These are phyloP conservation scores for Lithodes maja DNA, from an alignment of 2,888 invertebrate species.

Conservation along the genomic window DNA sequence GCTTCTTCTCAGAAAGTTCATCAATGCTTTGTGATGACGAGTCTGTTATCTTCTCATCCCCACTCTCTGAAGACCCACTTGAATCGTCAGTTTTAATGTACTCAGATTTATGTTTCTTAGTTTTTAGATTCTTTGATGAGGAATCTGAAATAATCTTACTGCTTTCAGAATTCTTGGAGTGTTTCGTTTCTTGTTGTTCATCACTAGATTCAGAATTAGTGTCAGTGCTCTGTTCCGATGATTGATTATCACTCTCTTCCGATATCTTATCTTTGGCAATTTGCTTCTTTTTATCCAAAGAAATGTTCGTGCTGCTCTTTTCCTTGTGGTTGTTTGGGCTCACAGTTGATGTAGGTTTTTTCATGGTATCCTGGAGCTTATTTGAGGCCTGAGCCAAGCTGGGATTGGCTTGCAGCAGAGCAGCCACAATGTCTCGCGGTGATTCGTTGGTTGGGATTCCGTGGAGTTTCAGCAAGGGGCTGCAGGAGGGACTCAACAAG, in stretches of 20 bases:
- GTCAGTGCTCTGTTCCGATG: not conserved
- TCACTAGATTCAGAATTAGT: not conserved
- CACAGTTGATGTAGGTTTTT: not conserved
- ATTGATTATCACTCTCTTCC: not conserved
- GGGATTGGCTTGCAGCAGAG: conserved; percentile 31
- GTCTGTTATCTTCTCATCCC: not conserved
- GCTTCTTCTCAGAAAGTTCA: not conserved
- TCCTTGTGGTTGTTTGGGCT: not conserved
- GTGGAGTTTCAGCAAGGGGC: conserved; percentile 23
- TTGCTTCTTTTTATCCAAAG: not conserved
- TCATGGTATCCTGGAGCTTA: not conserved
- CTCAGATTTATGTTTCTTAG: not conserved
- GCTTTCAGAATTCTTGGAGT: too few species aligned
- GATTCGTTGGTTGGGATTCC: conserved; percentile 45
- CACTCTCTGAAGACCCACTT: not conserved
- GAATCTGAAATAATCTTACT: not conserved
- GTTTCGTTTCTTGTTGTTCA: not conserved
- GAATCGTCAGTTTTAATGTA: conserved; percentile 8
- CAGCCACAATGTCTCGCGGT: conserved; percentile 46
- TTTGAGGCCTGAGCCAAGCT: not conserved
- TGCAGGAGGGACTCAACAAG: conserved; percentile 15
- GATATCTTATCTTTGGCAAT: not conserved
- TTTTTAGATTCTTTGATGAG: not conserved
- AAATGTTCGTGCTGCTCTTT: not conserved
- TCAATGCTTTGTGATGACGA: not conserved